Evolutionary conservation across 2,797 vertebrate species (phyloP).

Genomic region (Acanthurus lineatus): DNA sequence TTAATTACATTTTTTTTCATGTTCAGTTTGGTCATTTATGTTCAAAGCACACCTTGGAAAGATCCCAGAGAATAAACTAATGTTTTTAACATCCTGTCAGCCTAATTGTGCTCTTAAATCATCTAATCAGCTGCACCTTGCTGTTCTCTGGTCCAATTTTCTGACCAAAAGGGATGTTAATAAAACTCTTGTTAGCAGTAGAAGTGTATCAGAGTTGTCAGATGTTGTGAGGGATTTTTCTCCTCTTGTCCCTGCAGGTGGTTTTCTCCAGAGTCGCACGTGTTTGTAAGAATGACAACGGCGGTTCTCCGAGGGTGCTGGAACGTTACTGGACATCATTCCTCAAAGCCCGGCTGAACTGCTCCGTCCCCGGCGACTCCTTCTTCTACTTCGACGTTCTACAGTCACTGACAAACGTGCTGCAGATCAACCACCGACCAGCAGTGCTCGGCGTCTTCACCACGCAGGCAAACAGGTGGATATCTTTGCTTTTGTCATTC

Average conservation of each 20-base stretch:
- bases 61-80: no score
- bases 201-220: not conserved
- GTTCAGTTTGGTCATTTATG: no score
- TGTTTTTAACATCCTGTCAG: no score
- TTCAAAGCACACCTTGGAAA: no score
- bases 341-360: constrained; percentile 95
- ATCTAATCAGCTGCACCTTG: no score
- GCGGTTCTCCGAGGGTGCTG: constrained; percentile 93
- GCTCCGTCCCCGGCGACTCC: constrained; percentile 93
- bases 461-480: constrained; percentile 94
- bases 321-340: constrained; percentile 98
- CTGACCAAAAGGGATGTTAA: no score
- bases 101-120: no score
- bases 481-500: not conserved
- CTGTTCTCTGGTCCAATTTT: no score
- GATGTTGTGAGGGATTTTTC: not conserved
- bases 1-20: no score
- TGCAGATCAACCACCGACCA: constrained; percentile 89
- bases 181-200: no score
- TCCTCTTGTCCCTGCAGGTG: constrained; percentile 82
- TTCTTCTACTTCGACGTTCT: constrained; percentile 96
- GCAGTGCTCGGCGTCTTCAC: constrained; percentile 93
- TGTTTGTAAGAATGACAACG: constrained; percentile 95
- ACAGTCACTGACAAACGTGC: constrained; percentile 89
- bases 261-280: constrained; percentile 93